phyloP scores from a whole-genome alignment of 2,797 vertebrate species.

The Brachymystax lenok region DNA sequence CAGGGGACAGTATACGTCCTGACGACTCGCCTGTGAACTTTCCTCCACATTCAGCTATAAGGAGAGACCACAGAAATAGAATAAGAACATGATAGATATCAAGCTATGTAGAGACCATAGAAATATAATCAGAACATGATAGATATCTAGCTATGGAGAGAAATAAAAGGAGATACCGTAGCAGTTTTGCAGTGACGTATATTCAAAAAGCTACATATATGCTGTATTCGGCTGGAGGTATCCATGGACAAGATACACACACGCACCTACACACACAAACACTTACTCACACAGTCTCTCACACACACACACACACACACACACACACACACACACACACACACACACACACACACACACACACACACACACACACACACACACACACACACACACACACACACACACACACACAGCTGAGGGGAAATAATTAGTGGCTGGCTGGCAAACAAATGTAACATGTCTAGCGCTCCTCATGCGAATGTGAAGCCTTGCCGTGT shows the following conservation, averaged over 20 bases:
- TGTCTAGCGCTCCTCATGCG: neutral
- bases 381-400: neutral
- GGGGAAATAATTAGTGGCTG: neutral
- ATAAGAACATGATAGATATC: neutral
- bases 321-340: too few relatives aligned
- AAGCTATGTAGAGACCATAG: neutral
- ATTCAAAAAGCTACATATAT: too few relatives aligned
- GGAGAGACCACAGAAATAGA: conserved; percentile 17
- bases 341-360: neutral
- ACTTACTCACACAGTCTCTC: too few relatives aligned
- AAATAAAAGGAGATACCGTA: too few relatives aligned
- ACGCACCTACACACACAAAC: too few relatives aligned
- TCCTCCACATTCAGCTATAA: conserved; percentile 94
- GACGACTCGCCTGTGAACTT: conserved; percentile 96
- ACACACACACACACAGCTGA: neutral
- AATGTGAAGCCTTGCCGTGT: neutral
- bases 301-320: too few relatives aligned
- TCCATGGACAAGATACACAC: too few relatives aligned
- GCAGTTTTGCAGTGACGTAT: too few relatives aligned
- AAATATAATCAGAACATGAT: neutral
- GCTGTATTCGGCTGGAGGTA: too few relatives aligned
- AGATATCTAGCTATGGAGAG: too few relatives aligned
- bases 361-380: conserved; percentile 18
- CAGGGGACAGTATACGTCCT: conserved; percentile 94
- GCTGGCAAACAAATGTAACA: neutral